phyloP scores from a whole-genome alignment of 2,113 vertebrate species.

The Lepus timidus region DNA sequence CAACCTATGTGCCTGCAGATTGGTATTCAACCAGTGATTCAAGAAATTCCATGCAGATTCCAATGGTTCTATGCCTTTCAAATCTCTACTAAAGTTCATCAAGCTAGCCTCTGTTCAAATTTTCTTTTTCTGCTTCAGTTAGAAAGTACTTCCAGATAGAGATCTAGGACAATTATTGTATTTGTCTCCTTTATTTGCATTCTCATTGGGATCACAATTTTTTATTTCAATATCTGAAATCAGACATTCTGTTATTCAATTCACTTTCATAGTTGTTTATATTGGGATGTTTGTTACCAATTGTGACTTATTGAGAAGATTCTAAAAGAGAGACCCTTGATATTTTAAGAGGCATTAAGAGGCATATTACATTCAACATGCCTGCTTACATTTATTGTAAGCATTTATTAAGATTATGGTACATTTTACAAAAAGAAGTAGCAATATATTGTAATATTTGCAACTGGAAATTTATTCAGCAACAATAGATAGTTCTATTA shows the following conservation, averaged over 20 bases:
- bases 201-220: not conserved
- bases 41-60: not conserved
- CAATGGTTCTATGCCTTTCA: not conserved
- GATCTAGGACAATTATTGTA: not conserved
- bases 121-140: not conserved
- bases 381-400: not conserved
- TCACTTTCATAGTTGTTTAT: not conserved
- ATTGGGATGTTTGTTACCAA: not conserved
- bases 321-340: not conserved
- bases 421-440: not conserved
- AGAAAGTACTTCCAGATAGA: not conserved
- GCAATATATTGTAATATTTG: not conserved
- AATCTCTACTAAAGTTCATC: not conserved
- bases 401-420: not conserved
- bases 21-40: not conserved
- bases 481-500: not conserved
- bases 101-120: not conserved
- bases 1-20: not conserved
- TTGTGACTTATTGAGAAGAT: not conserved
- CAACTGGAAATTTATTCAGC: not conserved
- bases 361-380: not conserved
- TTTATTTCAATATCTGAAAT: not conserved
- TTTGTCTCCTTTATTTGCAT: not conserved
- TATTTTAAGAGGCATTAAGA: not conserved
- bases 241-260: not conserved